phyloP scores from a whole-genome alignment of 2,113 vertebrate species.

The Callipepla californica region DNA sequence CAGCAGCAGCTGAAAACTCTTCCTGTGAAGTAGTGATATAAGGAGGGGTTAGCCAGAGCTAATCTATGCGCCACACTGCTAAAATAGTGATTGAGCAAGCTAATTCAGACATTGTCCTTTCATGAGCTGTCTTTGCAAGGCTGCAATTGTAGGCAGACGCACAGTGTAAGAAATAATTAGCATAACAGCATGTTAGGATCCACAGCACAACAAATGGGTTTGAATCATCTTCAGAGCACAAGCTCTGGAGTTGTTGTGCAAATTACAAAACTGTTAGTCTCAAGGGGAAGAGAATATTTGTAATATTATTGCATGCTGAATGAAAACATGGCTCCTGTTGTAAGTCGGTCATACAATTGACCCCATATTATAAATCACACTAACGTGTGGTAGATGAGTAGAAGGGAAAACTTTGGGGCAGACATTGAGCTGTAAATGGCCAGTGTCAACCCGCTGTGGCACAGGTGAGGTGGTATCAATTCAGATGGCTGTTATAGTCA shows the following conservation, averaged over 20 bases:
- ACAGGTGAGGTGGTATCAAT: background rate
- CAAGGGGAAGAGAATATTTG: background rate
- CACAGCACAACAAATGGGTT: background rate
- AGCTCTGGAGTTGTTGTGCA: background rate
- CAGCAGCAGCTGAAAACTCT: background rate
- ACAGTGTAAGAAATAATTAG: background rate
- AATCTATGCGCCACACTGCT: background rate
- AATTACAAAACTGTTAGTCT: background rate
- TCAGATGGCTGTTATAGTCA: background rate
- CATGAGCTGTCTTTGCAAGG: background rate
- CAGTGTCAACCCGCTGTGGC: rapidly evolving
- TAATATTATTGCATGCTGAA: background rate
- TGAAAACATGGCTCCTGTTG: background rate
- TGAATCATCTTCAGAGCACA: background rate
- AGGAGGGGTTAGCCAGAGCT: background rate
- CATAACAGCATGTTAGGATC: background rate
- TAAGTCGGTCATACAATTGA: background rate
- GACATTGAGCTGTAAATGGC: background rate
- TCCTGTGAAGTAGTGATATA: background rate
- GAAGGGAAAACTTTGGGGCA: background rate
- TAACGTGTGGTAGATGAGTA: background rate
- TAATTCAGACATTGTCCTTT: background rate
- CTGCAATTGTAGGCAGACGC: background rate
- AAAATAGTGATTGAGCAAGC: background rate
- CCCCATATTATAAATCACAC: background rate